Evolutionary conservation across 2,797 vertebrate genomes (phyloP), one percentile per base, ranked within the genome.

Genomic region (Anas bahamensis): DNA sequence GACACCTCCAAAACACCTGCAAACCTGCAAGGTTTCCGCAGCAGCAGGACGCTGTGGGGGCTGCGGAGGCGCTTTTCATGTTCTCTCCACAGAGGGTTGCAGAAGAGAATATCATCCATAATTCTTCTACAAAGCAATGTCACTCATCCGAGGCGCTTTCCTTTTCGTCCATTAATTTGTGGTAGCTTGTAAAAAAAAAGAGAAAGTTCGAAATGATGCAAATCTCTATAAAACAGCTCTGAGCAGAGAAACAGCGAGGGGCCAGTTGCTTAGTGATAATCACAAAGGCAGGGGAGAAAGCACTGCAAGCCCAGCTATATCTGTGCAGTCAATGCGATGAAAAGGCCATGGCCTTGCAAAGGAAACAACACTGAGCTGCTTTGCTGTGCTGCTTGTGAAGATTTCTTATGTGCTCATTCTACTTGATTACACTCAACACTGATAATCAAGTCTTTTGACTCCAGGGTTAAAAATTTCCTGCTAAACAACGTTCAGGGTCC

Each of bases 221-320:
- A 84, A 82, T 88, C 61, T 92, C 73, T 79, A 44, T 85, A 84
- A 84, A 93, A 22, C 57, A 87, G 66, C 80, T 90, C 72, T 74
- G 72, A 94, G 71, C 44, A 93, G 11, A 93, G 78, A 41, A 90
- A 80, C 75, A 80, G 78, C 29, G 28, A 91, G 57, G 60, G 78
- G 65, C 56, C 88, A 94, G 86, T 84, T 91, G 90, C 86, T 94
- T 77, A 84, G 85, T 91, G 83, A 90, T 86, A 84, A 96, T 85
- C 83, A 88, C 74, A 90, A 90, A 88, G 50, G 73, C 77, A 74
- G 60, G 65, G 77, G 83, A 85, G 80, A 88, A 93, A 93, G 89
- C 56, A 56, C 59, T 59, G 44, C 73, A 90, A 86, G 55, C 50
- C 56, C 71, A 69, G 63, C 59, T 89, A 13, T 41, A 87, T 61